Conservation (phyloP, 2,888 invertebrate species). For the Operophtera brumata region DNA sequence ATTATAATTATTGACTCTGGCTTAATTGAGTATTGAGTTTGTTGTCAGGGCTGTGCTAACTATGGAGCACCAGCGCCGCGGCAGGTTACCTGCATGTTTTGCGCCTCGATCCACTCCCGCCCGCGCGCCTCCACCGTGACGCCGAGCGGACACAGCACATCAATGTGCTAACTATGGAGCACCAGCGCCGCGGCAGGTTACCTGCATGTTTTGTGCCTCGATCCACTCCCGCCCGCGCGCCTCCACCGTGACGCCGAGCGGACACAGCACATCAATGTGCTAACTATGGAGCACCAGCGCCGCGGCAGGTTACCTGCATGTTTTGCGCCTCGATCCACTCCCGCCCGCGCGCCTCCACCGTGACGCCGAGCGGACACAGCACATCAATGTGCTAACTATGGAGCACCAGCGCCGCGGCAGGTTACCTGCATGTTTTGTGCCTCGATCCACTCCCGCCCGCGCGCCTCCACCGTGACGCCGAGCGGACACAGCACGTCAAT, state of each 20-base stretch:
- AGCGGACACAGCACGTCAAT: slow-evolving; percentile 83
- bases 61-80: too few relatives aligned
- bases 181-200: too few relatives aligned
- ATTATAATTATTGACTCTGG: too few relatives aligned
- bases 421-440: slow-evolving; percentile 82
- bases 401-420: too few relatives aligned
- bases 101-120: slow-evolving; percentile 82
- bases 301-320: slow-evolving; percentile 78
- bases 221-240: slow-evolving; percentile 85
- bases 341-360: slow-evolving; percentile 78
- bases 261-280: slow-evolving; percentile 83
- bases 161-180: too few relatives aligned
- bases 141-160: slow-evolving; percentile 82
- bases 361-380: slow-evolving; percentile 81
- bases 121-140: slow-evolving; percentile 78
- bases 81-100: slow-evolving; percentile 81
- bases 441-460: slow-evolving; percentile 84
- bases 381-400: too few relatives aligned
- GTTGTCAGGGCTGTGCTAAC: too few relatives aligned
- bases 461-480: slow-evolving; percentile 74
- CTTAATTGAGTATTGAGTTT: too few relatives aligned
- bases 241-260: slow-evolving; percentile 73
- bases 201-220: slow-evolving; percentile 81
- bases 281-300: too few relatives aligned
- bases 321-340: slow-evolving; percentile 83